Conservation (phyloP, 2,113 vertebrate species). For the Typhlomys cinereus region DNA sequence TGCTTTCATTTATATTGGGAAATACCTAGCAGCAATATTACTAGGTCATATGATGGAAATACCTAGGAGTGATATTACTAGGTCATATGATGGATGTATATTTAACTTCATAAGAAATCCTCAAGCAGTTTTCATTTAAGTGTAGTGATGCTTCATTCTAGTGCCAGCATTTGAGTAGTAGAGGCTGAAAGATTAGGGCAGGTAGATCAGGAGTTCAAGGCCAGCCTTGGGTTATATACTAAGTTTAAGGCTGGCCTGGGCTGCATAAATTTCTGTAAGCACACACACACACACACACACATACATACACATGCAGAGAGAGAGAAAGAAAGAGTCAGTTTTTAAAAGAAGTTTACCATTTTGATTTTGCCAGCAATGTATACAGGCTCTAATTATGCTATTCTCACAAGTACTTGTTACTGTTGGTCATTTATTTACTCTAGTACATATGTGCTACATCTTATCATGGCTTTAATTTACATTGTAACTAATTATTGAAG, state of each 20-base stretch:
- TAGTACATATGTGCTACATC: not conserved
- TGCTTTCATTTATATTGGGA: slow-evolving; percentile 3
- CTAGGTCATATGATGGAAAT: not conserved
- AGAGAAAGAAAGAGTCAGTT: not conserved
- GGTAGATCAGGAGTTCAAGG: not conserved
- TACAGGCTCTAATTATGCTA: not conserved
- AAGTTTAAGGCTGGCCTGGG: not conserved
- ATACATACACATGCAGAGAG: too few species aligned
- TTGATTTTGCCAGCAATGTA: not conserved
- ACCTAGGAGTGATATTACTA: not conserved
- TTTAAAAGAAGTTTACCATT: not conserved
- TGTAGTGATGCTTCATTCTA: not conserved
- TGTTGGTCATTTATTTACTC: not conserved
- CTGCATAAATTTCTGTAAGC: not conserved
- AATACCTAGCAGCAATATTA: not conserved
- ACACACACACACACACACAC: too few species aligned
- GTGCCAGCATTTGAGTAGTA: not conserved
- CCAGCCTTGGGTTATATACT: too few species aligned
- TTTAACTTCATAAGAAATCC: slow-evolving; percentile 20
- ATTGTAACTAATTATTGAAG: not conserved
- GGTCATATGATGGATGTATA: not conserved
- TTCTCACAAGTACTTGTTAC: not conserved
- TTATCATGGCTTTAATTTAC: slow-evolving; percentile 1
- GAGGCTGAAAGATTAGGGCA: not conserved
- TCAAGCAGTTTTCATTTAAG: not conserved